A percentile compares a stretch with the other conserved stretches of the same genome.
Evolutionary conservation across 2,888 invertebrate genomes (phyloP).

Genomic region (Choreutis nemorana): DNA sequence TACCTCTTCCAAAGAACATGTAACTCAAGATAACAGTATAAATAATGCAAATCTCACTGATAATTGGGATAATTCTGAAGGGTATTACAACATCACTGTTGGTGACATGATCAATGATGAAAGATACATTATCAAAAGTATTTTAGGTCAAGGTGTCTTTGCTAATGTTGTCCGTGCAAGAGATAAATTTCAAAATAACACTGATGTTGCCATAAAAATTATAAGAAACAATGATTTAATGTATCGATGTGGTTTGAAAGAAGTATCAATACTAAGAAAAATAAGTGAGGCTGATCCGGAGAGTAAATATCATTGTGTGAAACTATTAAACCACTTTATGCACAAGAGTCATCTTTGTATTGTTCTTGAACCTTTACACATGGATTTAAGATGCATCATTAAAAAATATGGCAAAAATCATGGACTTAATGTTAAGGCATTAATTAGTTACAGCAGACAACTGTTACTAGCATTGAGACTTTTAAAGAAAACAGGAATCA

Average conservation of each 20-base stretch:
- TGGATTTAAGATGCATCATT: slow-evolving; percentile 88
- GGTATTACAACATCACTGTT: slow-evolving; percentile 93
- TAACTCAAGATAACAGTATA: slow-evolving; percentile 36
- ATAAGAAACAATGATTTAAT: slow-evolving; percentile 99
- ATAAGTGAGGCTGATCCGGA: slow-evolving; percentile 96
- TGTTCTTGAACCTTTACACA: slow-evolving; percentile 94
- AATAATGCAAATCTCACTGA: slow-evolving; percentile 90
- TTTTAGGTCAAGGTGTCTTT: slow-evolving; percentile 98
- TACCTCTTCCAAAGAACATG: slow-evolving; percentile 49
- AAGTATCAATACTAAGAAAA: slow-evolving; percentile 90
- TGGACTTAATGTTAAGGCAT: slow-evolving; percentile 95
- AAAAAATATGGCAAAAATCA: slow-evolving; percentile 98
- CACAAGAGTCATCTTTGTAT: slow-evolving; percentile 98
- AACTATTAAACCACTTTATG: slow-evolving; percentile 87
- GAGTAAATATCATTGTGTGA: slow-evolving; percentile 94
- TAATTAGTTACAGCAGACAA: slow-evolving; percentile 95
- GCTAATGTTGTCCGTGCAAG: slow-evolving; percentile 95
- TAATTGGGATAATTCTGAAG: slow-evolving; percentile 99
- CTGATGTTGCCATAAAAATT: slow-evolving; percentile 97
- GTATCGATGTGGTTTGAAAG: slow-evolving; percentile 97
- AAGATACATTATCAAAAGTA: slow-evolving; percentile 92
- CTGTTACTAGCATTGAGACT: slow-evolving; percentile 91
- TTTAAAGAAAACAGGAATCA: slow-evolving; percentile 90
- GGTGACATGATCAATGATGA: slow-evolving; percentile 84
- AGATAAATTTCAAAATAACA: slow-evolving; percentile 82